These are phyloP conservation scores for Pagrus major DNA, from an alignment of 2,113 vertebrate species.

Conservation along the genomic window DNA sequence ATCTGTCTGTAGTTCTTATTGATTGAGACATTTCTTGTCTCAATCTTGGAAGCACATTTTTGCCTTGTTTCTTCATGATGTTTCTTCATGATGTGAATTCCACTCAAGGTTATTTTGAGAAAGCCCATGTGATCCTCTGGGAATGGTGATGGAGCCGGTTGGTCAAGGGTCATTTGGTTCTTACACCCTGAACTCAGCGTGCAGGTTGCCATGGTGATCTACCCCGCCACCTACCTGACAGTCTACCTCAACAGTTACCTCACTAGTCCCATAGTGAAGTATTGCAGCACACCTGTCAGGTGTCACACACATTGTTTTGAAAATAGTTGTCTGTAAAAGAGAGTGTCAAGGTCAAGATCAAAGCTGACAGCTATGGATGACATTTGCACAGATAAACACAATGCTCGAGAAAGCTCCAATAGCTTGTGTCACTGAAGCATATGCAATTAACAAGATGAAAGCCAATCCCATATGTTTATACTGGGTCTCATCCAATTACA, in stretches of 20 bases:
- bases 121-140: not conserved
- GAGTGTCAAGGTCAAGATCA: conserved; percentile 25
- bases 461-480: conserved; percentile 39
- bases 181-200: not conserved
- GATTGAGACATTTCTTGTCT: not conserved
- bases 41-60: not conserved
- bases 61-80: not conserved
- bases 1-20: not conserved
- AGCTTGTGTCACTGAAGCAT: conserved; percentile 21
- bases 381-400: conserved; percentile 29
- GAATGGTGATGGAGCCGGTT: not conserved
- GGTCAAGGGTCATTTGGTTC: not conserved
- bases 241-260: no score
- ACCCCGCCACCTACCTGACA: not conserved
- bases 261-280: not conserved
- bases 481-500: conserved; percentile 49
- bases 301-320: not conserved
- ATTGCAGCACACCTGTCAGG: not conserved
- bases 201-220: conserved; percentile 17
- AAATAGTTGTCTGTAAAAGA: not conserved
- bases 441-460: conserved; percentile 53
- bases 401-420: conserved; percentile 1
- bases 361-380: conserved; percentile 16
- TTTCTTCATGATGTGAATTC: not conserved
- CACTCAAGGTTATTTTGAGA: not conserved